These are phyloP conservation scores for Rhynchonycteris naso DNA, from an alignment of 2,797 vertebrate species.

Conservation along the genomic window DNA sequence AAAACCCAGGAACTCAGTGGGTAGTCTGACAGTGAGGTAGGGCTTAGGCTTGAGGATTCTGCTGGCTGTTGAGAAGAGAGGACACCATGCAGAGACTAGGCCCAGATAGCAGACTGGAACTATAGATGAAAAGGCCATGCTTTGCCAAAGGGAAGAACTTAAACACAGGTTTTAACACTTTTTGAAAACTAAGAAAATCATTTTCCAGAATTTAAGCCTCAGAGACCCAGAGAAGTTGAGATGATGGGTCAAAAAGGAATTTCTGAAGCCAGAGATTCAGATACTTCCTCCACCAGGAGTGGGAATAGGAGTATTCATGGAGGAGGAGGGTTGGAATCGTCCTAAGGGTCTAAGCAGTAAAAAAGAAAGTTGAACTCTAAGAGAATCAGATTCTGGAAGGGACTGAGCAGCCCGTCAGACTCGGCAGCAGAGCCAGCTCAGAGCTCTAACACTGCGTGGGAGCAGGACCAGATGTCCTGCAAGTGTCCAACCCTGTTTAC, in stretches of 20 bases:
- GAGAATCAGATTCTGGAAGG: constrained; percentile 25
- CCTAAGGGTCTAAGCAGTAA: neutral
- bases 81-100: neutral
- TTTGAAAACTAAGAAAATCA: constrained; percentile 19
- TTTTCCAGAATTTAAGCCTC: constrained; percentile 33
- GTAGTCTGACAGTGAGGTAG: neutral
- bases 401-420: neutral
- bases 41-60: constrained; percentile 37
- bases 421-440: neutral
- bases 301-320: neutral
- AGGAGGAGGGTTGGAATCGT: neutral
- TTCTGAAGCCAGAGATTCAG: neutral
- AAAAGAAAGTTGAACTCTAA: constrained; percentile 27
- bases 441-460: neutral
- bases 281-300: neutral
- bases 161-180: neutral
- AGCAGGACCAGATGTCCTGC: neutral
- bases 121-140: constrained; percentile 33
- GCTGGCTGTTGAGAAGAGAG: neutral
- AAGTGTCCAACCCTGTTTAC: neutral
- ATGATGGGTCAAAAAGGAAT: neutral
- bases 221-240: constrained; percentile 13
- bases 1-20: constrained; percentile 32
- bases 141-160: constrained; percentile 34
- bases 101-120: neutral